Evolutionary conservation across 2,888 invertebrate genomes (phyloP).

Genomic region (Gymnosoma rotundatum): DNA sequence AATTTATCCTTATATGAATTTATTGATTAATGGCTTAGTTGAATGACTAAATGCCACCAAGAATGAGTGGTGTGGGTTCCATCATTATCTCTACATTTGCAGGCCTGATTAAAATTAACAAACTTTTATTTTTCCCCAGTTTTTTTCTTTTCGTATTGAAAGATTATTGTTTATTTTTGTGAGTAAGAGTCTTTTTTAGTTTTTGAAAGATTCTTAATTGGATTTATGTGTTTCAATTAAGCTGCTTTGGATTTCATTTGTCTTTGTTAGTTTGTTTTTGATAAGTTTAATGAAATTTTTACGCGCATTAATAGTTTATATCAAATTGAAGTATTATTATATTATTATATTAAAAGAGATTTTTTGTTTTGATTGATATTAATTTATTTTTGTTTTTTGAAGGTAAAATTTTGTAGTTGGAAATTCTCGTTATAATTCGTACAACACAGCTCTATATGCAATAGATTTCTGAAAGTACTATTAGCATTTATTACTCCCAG

Average conservation of each 20-base stretch:
- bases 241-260: constrained; percentile 49
- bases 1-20: constrained; percentile 54
- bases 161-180: constrained; percentile 23
- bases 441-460: too few relatives aligned
- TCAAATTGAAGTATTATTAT: constrained; percentile 1
- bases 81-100: constrained; percentile 66
- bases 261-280: constrained; percentile 15
- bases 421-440: too few relatives aligned
- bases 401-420: not conserved
- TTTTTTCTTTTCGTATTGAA: constrained; percentile 6
- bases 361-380: too few relatives aligned
- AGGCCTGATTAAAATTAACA: constrained; percentile 60
- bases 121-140: constrained; percentile 44
- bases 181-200: constrained; percentile 11
- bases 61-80: constrained; percentile 46
- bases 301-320: constrained; percentile 41
- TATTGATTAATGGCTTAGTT: constrained; percentile 57
- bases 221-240: constrained; percentile 70
- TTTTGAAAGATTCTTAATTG: constrained; percentile 65
- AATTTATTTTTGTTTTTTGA: not conserved
- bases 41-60: constrained; percentile 29
- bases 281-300: constrained; percentile 49
- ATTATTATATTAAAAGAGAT: not conserved
- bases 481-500: too few relatives aligned
- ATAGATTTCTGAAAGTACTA: too few relatives aligned